Evolutionary conservation across 2,113 vertebrate species (phyloP), one percentile per base, ranked within the genome.

Genomic region (Phylloscopus trochilus): DNA sequence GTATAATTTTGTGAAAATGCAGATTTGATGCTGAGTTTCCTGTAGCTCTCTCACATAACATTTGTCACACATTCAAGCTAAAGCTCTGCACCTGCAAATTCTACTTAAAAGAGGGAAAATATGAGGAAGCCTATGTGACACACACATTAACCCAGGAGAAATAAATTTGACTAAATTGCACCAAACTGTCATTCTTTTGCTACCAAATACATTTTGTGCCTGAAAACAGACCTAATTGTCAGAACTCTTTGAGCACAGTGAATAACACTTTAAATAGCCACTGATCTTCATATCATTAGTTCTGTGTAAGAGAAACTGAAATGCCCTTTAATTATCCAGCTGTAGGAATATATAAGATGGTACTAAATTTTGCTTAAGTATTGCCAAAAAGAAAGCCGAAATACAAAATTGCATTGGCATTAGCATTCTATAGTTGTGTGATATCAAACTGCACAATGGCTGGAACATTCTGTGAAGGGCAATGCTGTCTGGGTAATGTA

Each of bases 271-370:
- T 96, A 96, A 97, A 96, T 96, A 97, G 94, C 86, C 94, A 83
- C 94, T 33, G 81, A 94, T 97, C 92, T 95, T 94, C 51, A 3
- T 91, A 90, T 92, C 92, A 67, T 97, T 97, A 95, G 88, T 95
- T 96, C 96, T 14, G 31, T 75, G 58, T 94, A 97, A 93, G 27
- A 46, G 83, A 96, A 97, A 91, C 94, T 83, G 92, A 96, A 97
- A 94, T 94, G 91, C 89, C 95, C 97, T 97, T 93, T 98, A 97
- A 98, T 98, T 98, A 97, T 74, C 94, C 97, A 98, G 97, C 96
- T 97, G 96, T 76, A 97, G 88, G 83, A 97, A 88, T 79, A 77
- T 89, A 87, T 82, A 95, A 97, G 97, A 96, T 2, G 35, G 83
- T 59, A 90, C 96, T 97, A 97, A 97, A 97, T 98, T 97, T 96